Base-by-base conservation (phyloP, 2,113 vertebrate species). In the Alaudala cheleensis region DNA sequence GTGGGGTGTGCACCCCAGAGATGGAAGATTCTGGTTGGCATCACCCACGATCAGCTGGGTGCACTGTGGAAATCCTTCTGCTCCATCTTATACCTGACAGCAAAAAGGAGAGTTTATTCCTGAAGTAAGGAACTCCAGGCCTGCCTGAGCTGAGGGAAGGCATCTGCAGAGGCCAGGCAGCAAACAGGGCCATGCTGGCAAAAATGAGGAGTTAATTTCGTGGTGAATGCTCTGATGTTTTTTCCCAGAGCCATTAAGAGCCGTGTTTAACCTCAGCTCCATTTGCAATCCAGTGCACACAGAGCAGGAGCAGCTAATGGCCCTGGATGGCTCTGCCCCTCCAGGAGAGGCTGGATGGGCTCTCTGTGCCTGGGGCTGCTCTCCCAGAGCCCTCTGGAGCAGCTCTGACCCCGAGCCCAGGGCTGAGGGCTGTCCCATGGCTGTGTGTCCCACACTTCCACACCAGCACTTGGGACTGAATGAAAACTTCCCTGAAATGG, bases 211-310 rank as follows among this genome's bases (percentile, higher is more conserved):
- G 58, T 92, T 85, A 86, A 56, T 86, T 87, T 47, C 82, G 82
- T 61, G 67, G 67, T 45, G 73, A 88, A 42, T 1, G 47, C 31
- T 20, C 50, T 8, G 72, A 4, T 58, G 64, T 61, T 88, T 54
- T 64, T 31, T 39, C 8, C 74, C 73, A 86, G 80, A 92, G 50
- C 80, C 83, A 58, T 87, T 93, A 92, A 81, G 66, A 81, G 82
- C 88, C 58, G 22, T 47, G 69, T 66, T 93, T 92, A 44, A 81
- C 82, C 92, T 66, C 93, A 45, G 79, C 71, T 73, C 90, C 86
- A 20, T 77, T 83, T 90, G 79, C 86, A 77, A 31, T 53, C 82
- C 86, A 64, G 77, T 44, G 33, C 3, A 58, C 39, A 3, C 22
- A 8, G 72, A 61, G 50, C 24, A 20, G 78, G 33, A 3, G n/a